These are phyloP conservation scores for Drosophila suboccidentalis DNA, from an alignment of 2,888 invertebrate species.

Conservation along the genomic window DNA sequence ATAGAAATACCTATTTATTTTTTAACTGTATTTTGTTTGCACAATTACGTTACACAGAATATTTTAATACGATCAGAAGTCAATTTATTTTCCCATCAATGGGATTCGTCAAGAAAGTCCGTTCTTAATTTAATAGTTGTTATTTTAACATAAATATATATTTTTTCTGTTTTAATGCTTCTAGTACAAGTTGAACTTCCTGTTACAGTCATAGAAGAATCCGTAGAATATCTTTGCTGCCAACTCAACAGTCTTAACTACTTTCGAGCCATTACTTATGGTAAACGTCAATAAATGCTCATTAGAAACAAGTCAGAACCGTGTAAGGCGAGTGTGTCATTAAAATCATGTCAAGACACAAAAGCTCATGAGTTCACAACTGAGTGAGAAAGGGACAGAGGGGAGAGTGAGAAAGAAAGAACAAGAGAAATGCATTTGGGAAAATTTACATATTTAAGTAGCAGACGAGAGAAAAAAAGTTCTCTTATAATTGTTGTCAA, in stretches of 20 bases:
- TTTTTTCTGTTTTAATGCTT: background rate
- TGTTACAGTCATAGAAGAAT: background rate
- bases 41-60: too few species aligned
- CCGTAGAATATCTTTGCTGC: background rate
- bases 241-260: slow-evolving; percentile 20
- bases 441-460: slow-evolving; percentile 72
- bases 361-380: slow-evolving; percentile 44
- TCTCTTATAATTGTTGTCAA: slow-evolving; percentile 58
- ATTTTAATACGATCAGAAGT: too few species aligned
- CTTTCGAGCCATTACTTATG: slow-evolving; percentile 11
- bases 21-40: too few species aligned
- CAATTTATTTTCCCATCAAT: background rate
- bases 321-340: slow-evolving; percentile 41
- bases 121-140: background rate
- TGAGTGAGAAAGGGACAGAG: background rate
- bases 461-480: slow-evolving; percentile 34
- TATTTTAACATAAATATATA: background rate
- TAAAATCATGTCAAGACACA: slow-evolving; percentile 71
- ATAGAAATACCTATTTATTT: too few species aligned
- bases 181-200: slow-evolving; percentile 18
- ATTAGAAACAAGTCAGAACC: slow-evolving; percentile 54
- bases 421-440: slow-evolving; percentile 74
- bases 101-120: background rate
- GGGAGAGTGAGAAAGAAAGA: slow-evolving; percentile 6
- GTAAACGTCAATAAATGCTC: slow-evolving; percentile 53